phyloP scores from a whole-genome alignment of 1,140 invertebrate species.

The Zaprionus lachaisei region DNA sequence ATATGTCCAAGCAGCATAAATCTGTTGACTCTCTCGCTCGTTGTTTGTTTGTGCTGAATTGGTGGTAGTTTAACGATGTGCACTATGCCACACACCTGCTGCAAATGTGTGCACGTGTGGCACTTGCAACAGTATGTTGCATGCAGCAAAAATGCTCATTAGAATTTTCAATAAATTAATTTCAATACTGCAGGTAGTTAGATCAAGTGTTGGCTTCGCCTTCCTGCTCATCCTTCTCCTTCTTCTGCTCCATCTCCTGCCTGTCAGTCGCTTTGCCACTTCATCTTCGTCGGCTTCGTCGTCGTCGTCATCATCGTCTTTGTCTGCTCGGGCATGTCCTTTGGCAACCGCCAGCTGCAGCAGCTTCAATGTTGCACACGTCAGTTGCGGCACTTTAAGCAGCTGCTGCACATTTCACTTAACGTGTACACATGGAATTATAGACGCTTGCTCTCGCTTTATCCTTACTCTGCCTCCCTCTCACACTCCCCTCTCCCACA shows the following conservation, averaged over 20 bases:
- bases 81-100: neutral
- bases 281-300: conserved; percentile 61
- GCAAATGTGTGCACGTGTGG: neutral
- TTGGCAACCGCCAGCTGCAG: conserved; percentile 54
- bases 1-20: conserved; percentile 75
- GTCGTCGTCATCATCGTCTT: conserved; percentile 62
- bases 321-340: conserved; percentile 30
- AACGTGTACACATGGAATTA: conserved; percentile 37
- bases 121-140: conserved; percentile 10
- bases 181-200: conserved; percentile 54
- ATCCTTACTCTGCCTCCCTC: neutral
- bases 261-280: conserved; percentile 53
- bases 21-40: conserved; percentile 62
- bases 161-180: conserved; percentile 82
- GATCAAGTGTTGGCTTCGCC: conserved; percentile 54
- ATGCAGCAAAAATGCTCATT: conserved; percentile 62
- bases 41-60: conserved; percentile 49
- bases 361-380: conserved; percentile 63
- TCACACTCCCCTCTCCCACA: neutral
- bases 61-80: conserved; percentile 44
- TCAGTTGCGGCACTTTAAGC: conserved; percentile 49
- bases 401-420: conserved; percentile 49
- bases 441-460: conserved; percentile 15
- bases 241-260: conserved; percentile 15
- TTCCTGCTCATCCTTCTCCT: neutral